Evolutionary conservation across 1,140 invertebrate genomes (phyloP).

Genomic region (Colletes gigas): DNA sequence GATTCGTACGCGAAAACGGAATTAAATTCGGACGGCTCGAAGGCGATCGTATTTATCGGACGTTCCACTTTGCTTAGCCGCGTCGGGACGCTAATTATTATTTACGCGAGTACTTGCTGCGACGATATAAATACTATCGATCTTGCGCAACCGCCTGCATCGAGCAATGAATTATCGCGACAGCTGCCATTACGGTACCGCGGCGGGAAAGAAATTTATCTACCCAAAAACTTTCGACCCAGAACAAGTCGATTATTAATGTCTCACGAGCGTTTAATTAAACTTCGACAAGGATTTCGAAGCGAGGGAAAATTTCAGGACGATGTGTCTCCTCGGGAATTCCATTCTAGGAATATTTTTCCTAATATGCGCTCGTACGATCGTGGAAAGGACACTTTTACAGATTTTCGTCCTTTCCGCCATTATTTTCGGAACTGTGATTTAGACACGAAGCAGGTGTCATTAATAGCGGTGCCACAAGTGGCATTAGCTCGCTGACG

Average conservation of each 20-base stretch:
- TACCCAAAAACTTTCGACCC: neutral
- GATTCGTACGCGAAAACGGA: neutral
- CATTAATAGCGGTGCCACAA: too few species aligned
- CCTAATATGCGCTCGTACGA: too few species aligned
- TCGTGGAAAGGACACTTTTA: too few species aligned
- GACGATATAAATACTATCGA: constrained; percentile 43
- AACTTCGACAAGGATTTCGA: neutral
- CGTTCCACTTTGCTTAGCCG: neutral
- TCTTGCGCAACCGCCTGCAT: neutral
- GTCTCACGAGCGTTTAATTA: neutral
- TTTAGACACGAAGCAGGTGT: too few species aligned
- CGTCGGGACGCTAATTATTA: neutral
- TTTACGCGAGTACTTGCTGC: constrained; percentile 5
- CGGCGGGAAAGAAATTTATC: neutral
- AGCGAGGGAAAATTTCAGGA: neutral
- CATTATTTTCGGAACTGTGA: too few species aligned
- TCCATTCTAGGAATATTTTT: too few species aligned
- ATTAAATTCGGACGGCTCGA: neutral
- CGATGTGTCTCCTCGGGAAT: neutral
- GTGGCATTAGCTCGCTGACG: too few species aligned
- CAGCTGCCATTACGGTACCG: constrained; percentile 5
- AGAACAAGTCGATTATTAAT: neutral
- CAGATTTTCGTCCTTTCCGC: too few species aligned
- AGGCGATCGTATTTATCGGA: neutral
- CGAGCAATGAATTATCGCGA: constrained; percentile 4